phyloP scores from a whole-genome alignment of 2,888 invertebrate species.

The Brachycybe producta region DNA sequence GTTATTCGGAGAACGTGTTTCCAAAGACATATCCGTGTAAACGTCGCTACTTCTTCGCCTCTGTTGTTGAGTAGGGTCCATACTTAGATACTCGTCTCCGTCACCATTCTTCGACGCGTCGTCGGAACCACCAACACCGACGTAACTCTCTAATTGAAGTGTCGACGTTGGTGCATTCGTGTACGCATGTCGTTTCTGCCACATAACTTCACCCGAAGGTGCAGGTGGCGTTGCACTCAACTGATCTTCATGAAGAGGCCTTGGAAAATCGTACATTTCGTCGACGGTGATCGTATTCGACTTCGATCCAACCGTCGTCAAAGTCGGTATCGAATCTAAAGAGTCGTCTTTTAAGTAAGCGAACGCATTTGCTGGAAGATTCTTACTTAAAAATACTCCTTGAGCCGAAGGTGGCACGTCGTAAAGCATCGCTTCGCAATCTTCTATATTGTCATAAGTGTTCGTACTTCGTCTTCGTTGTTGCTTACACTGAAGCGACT shows the following conservation, averaged over 20 bases:
- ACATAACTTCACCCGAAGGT: constrained; percentile 17
- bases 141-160: too few species aligned
- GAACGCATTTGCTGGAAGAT: constrained; percentile 44
- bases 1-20: constrained; percentile 26
- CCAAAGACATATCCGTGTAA: constrained; percentile 23
- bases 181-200: constrained; percentile 41
- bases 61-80: constrained; percentile 13
- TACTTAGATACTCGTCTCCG: constrained; percentile 18
- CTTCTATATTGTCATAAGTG: constrained; percentile 12
- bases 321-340: constrained; percentile 6
- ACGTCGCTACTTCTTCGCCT: constrained; percentile 16
- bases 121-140: constrained; percentile 35
- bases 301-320: constrained; percentile 13
- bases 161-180: constrained; percentile 47
- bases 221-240: constrained; percentile 23
- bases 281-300: constrained; percentile 27
- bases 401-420: constrained; percentile 17
- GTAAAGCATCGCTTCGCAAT: constrained; percentile 7
- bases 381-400: constrained; percentile 10
- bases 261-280: constrained; percentile 56
- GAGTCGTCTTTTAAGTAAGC: constrained; percentile 16
- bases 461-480: background rate
- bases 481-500: constrained; percentile 28
- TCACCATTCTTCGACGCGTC: constrained; percentile 20
- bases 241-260: constrained; percentile 28